Evolutionary conservation across 2,113 vertebrate genomes (phyloP).

Genomic region (Dasyornis broadbenti): DNA sequence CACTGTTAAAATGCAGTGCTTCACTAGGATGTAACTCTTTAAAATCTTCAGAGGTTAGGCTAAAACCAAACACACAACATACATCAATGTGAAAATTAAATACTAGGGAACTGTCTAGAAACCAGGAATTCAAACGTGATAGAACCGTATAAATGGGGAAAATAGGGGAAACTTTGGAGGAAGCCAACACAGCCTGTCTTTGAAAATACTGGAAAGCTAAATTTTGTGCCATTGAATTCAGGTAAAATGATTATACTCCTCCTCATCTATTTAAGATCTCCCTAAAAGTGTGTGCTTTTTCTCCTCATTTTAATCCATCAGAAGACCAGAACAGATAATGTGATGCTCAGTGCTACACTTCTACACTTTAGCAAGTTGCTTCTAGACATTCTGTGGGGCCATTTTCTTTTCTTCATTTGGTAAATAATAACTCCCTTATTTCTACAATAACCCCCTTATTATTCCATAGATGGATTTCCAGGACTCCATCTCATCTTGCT

Average conservation of each 20-base stretch:
- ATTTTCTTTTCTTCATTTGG: not conserved
- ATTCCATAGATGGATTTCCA: not conserved
- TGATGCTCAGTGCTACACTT: not conserved
- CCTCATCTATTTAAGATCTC: not conserved
- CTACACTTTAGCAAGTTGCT: not conserved
- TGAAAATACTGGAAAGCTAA: not conserved
- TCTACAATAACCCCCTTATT: not conserved
- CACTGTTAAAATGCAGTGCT: not conserved
- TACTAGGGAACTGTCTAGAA: not conserved
- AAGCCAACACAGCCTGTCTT: not conserved
- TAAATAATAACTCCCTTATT: conserved; percentile 26
- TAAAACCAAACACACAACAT: not conserved
- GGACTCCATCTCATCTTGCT: not conserved
- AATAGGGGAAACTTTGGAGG: not conserved
- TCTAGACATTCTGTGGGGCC: not conserved
- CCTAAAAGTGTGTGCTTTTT: not conserved
- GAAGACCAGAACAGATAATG: not conserved
- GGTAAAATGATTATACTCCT: not conserved
- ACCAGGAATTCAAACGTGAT: not conserved
- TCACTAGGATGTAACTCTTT: not conserved
- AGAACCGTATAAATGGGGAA: not conserved
- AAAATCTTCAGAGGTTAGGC: not conserved
- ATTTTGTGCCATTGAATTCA: not conserved
- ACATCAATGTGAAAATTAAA: not conserved
- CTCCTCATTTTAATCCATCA: not conserved